These are phyloP conservation scores for Ichneumon xanthorius DNA, from an alignment of 2,888 invertebrate species.

Conservation along the genomic window DNA sequence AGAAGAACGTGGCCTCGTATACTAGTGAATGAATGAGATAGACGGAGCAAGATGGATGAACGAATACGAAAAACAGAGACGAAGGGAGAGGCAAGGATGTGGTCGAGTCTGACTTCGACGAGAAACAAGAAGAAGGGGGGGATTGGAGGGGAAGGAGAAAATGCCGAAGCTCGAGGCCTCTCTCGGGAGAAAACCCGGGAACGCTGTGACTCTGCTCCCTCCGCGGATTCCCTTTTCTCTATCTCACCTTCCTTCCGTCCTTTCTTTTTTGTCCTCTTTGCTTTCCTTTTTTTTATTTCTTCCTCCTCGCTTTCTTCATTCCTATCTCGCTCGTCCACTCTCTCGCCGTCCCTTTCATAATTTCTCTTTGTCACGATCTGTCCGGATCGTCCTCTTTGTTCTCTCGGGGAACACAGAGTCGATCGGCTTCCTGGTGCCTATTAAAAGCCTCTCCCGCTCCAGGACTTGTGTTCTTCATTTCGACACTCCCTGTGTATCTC, in stretches of 20 bases:
- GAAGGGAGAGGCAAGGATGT: conserved; percentile 49
- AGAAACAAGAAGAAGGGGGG: conserved; percentile 17
- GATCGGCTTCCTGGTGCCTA: conserved; percentile 70
- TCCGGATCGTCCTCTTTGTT: conserved; percentile 71
- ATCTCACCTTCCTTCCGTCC: conserved; percentile 22
- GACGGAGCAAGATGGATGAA: conserved; percentile 49
- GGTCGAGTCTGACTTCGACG: conserved; percentile 45
- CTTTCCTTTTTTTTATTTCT: not conserved
- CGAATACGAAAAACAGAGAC: not conserved
- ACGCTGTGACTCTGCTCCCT: conserved; percentile 30
- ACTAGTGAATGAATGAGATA: conserved; percentile 54
- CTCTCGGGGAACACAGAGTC: conserved; percentile 61
- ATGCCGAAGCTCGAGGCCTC: conserved; percentile 64
- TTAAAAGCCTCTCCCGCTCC: conserved; percentile 59
- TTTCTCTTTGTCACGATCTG: conserved; percentile 73
- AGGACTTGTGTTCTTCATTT: conserved; percentile 9
- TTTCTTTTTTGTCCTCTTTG: conserved; percentile 17
- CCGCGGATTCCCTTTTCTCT: conserved; percentile 29
- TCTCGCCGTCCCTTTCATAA: conserved; percentile 66
- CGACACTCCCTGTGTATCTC: conserved; percentile 11
- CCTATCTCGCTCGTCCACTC: conserved; percentile 34
- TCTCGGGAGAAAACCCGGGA: conserved; percentile 41
- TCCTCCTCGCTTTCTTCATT: not conserved
- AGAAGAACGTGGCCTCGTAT: conserved; percentile 47
- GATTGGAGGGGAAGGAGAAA: conserved; percentile 43